A percentile compares a stretch with the other conserved stretches of the same genome.
Evolutionary conservation across 30 jellyfish, hydroid and myxozoan genomes (phyloP).

Genomic region (Calvadosia cruxmelitensis): DNA sequence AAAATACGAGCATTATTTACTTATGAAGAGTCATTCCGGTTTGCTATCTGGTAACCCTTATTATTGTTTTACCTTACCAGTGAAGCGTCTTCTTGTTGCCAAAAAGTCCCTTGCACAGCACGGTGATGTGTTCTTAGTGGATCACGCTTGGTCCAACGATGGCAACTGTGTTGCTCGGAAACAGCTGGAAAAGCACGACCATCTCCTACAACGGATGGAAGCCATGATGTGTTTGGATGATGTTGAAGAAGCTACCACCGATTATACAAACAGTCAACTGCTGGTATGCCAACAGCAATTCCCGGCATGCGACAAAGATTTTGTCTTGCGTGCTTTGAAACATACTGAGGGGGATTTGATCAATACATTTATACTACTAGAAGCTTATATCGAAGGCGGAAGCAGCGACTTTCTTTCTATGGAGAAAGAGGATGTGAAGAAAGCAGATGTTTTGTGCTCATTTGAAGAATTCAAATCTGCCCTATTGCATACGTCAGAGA

Average conservation of each 20-base stretch:
- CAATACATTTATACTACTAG: not conserved
- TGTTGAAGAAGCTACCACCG: not conserved
- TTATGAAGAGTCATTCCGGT: too few species aligned
- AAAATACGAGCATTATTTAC: too few species aligned
- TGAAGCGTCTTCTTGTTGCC: slow-evolving; percentile 28
- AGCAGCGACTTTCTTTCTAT: not conserved
- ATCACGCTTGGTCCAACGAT: slow-evolving; percentile 85
- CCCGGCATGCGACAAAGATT: not conserved
- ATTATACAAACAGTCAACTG: too few species aligned
- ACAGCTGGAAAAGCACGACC: slow-evolving; percentile 32
- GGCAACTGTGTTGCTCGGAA: slow-evolving; percentile 36
- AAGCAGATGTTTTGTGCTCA: slow-evolving; percentile 8
- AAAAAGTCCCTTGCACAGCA: slow-evolving; percentile 16
- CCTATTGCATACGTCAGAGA: slow-evolving; percentile 29
- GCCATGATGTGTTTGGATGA: not conserved
- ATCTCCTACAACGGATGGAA: not conserved
- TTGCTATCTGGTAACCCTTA: too few species aligned
- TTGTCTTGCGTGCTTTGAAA: not conserved
- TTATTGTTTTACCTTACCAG: slow-evolving; percentile 1
- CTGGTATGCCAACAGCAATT: not conserved
- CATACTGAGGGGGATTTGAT: not conserved
- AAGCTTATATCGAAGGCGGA: not conserved
- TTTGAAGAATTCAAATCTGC: slow-evolving; percentile 80
- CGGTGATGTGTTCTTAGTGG: slow-evolving; percentile 49
- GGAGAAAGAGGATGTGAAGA: not conserved